These are phyloP conservation scores for Brienomyrus brachyistius DNA, from an alignment of 2,113 vertebrate genomes.

Conservation along the genomic window DNA sequence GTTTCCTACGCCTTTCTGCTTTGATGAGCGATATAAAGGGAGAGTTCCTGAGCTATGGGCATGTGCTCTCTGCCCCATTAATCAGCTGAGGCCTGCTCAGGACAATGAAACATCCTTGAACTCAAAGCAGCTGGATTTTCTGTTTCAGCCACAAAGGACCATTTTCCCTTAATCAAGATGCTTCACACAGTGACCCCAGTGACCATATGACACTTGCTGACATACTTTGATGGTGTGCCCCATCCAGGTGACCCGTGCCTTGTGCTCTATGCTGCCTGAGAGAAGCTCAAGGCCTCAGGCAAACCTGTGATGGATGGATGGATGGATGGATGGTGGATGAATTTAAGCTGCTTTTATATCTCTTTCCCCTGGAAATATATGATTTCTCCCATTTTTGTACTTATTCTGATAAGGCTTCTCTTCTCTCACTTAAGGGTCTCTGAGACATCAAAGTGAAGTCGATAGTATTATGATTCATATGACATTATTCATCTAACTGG, in stretches of 20 bases:
- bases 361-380: not conserved
- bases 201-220: not conserved
- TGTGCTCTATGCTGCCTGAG: not conserved
- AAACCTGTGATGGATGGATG: not conserved
- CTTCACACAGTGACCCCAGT: not conserved
- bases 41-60: not conserved
- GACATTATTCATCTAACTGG: not conserved
- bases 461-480: not conserved
- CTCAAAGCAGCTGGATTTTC: not conserved
- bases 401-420: not conserved
- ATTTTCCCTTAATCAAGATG: not conserved
- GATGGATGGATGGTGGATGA: not conserved
- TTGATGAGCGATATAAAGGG: not conserved
- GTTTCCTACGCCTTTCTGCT: not conserved
- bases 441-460: not conserved
- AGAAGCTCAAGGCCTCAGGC: not conserved
- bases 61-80: not conserved
- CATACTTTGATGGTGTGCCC: not conserved
- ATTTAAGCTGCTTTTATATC: not conserved
- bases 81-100: not conserved
- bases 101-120: not conserved
- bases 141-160: not conserved
- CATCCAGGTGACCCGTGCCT: not conserved
- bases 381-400: not conserved
- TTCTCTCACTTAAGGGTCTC: not conserved